Evolutionary conservation across 1,140 invertebrate genomes (phyloP).

Genomic region (Musca domestica): DNA sequence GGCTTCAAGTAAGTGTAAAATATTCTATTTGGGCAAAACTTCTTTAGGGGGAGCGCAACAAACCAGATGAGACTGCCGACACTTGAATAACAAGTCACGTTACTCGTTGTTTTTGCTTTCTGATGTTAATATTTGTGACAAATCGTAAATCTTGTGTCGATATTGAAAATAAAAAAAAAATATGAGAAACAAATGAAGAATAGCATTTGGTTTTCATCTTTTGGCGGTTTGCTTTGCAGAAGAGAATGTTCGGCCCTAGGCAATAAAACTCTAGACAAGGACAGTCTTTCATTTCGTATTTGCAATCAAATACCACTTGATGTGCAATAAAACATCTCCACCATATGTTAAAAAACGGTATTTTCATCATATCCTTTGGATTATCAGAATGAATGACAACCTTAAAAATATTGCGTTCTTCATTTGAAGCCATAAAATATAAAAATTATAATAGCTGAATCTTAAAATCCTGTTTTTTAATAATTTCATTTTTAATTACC

Average conservation of each 20-base stretch:
- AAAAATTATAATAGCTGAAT: background rate
- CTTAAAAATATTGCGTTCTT: no score
- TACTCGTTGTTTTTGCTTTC: background rate
- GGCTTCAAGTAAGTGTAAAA: slow-evolving; percentile 19
- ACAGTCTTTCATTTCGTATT: no score
- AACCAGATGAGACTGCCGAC: background rate
- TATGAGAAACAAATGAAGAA: no score
- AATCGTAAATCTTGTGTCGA: background rate
- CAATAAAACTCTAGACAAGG: slow-evolving; percentile 1
- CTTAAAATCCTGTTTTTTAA: no score
- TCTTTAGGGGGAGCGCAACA: background rate
- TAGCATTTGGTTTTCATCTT: no score
- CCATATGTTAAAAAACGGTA: background rate
- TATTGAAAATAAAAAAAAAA: background rate
- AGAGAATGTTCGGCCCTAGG: background rate
- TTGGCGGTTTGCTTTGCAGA: no score
- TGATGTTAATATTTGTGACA: background rate
- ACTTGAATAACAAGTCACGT: slow-evolving; percentile 11
- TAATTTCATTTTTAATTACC: no score
- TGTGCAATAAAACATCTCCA: background rate
- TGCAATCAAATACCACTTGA: slow-evolving; percentile 7
- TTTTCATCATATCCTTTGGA: no score
- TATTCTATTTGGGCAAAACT: slow-evolving; percentile 18
- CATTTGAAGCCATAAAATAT: no score
- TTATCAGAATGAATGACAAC: no score